Evolutionary conservation across 2,888 invertebrate genomes (phyloP).

Genomic region (Aricia artaxerxes): DNA sequence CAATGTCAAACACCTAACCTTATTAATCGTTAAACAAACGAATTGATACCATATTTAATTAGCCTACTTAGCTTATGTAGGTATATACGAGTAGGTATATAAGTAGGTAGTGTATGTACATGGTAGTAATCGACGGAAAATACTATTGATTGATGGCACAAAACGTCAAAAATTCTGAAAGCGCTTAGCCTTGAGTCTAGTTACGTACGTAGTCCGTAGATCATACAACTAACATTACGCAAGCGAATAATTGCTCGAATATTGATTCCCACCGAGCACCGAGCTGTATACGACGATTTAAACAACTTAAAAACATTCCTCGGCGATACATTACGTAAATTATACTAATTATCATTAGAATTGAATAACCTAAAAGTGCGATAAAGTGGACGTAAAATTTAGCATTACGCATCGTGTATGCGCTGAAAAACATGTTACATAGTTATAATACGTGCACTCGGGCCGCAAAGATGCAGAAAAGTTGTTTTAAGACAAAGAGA

Average conservation of each 20-base stretch:
- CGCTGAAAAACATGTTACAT: slow-evolving; percentile 56
- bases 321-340: slow-evolving; percentile 41
- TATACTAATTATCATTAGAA: slow-evolving; percentile 44
- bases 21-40: slow-evolving; percentile 7
- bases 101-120: not conserved
- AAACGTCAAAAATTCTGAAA: slow-evolving; percentile 48
- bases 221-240: slow-evolving; percentile 64
- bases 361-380: slow-evolving; percentile 59
- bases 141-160: slow-evolving; percentile 37
- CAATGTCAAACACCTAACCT: slow-evolving; percentile 1
- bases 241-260: slow-evolving; percentile 59
- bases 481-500: slow-evolving; percentile 73
- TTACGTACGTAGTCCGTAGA: slow-evolving; percentile 51
- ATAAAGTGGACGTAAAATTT: slow-evolving; percentile 42
- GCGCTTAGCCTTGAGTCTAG: slow-evolving; percentile 69
- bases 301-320: slow-evolving; percentile 47
- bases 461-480: slow-evolving; percentile 65
- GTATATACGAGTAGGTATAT: not conserved
- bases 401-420: slow-evolving; percentile 34
- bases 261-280: slow-evolving; percentile 55
- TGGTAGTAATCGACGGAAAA: not conserved
- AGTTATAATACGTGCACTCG: slow-evolving; percentile 53
- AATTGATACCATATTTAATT: slow-evolving; percentile 4
- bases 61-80: slow-evolving; percentile 4
- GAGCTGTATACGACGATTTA: slow-evolving; percentile 55